These are phyloP conservation scores for Sebastes itinus DNA, from an alignment of 2,797 vertebrate species.

Conservation along the genomic window DNA sequence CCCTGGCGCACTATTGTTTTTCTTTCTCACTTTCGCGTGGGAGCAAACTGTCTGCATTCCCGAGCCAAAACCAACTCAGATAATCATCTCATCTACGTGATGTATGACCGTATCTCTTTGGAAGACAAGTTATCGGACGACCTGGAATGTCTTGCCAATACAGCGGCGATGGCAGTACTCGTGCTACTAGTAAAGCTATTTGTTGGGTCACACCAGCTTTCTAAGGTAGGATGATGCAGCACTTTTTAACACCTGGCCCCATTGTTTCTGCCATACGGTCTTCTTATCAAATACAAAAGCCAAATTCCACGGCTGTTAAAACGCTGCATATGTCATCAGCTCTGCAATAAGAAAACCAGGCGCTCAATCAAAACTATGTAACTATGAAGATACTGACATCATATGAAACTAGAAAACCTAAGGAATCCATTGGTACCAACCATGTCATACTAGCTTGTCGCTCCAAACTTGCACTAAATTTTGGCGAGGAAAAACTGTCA, in stretches of 20 bases:
- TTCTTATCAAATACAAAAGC: conserved; percentile 9
- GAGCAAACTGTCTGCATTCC: conserved; percentile 69
- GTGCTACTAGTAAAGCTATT: conserved; percentile 22
- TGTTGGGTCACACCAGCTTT: background rate
- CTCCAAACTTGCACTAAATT: no score
- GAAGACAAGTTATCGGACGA: conserved; percentile 55
- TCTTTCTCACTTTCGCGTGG: conserved; percentile 80
- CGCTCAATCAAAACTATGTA: background rate
- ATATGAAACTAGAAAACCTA: no score
- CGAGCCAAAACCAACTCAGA: conserved; percentile 78
- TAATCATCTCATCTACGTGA: conserved; percentile 79
- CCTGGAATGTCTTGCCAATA: conserved; percentile 53
- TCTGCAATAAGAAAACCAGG: conserved; percentile 10
- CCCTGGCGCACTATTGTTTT: conserved; percentile 74
- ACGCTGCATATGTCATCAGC: background rate
- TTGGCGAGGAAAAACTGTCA: no score
- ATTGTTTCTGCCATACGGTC: conserved; percentile 16
- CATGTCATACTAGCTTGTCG: no score
- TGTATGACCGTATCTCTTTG: conserved; percentile 62
- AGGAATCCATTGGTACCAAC: no score
- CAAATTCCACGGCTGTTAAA: conserved; percentile 16
- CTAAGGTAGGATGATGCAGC: conserved; percentile 12
- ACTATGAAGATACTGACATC: no score
- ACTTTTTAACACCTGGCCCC: background rate
- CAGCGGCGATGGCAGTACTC: background rate